phyloP scores from a whole-genome alignment of 2,888 invertebrate genomes.

The Cyclophora albipunctata region DNA sequence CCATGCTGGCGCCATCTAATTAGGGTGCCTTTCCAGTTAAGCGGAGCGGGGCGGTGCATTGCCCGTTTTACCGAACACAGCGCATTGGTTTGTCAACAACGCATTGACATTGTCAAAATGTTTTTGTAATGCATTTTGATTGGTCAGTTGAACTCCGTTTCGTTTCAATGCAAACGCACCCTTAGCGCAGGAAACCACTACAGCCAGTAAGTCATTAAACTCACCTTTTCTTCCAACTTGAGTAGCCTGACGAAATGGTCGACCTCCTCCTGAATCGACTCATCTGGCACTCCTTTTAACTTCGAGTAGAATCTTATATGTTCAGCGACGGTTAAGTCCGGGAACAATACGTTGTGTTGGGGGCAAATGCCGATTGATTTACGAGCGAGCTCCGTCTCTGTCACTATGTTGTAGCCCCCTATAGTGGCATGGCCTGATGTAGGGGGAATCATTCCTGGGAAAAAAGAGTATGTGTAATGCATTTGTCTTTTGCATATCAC shows the following conservation, averaged over 20 bases:
- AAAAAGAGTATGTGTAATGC: neutral
- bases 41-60: no score
- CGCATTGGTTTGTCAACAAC: no score
- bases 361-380: slow-evolving; percentile 87
- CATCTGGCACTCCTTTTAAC: slow-evolving; percentile 77
- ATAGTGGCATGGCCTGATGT: slow-evolving; percentile 83
- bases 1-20: no score
- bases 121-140: no score
- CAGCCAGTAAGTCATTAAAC: no score
- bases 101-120: no score
- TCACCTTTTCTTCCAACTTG: slow-evolving; percentile 79
- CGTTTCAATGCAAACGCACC: no score
- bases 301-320: slow-evolving; percentile 89
- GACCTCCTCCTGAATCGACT: slow-evolving; percentile 76
- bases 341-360: slow-evolving; percentile 90
- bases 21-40: no score
- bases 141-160: no score
- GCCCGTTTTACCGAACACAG: no score
- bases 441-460: slow-evolving; percentile 79
- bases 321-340: slow-evolving; percentile 87
- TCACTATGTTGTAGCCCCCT: slow-evolving; percentile 82
- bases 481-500: neutral
- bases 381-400: slow-evolving; percentile 80
- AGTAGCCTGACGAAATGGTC: slow-evolving; percentile 79
- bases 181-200: no score